These are phyloP conservation scores for Xyrichtys novacula DNA, from an alignment of 2,797 vertebrate species.

Conservation along the genomic window DNA sequence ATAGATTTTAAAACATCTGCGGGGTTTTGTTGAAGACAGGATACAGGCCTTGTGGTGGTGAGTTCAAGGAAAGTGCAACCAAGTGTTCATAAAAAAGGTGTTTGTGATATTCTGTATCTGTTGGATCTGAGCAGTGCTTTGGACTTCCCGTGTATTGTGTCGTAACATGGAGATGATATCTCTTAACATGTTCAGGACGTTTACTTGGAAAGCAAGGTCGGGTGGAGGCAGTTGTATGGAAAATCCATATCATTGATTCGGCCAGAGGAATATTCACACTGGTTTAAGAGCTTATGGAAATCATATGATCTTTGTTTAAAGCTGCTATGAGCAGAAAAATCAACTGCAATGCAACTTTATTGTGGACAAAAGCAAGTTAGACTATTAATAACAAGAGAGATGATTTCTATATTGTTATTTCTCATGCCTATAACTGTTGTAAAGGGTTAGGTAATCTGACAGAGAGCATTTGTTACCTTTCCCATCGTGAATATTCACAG, in stretches of 20 bases:
- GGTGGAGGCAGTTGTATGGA: not conserved
- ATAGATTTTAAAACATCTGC: constrained; percentile 33
- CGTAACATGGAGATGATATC: constrained; percentile 45
- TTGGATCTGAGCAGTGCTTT: constrained; percentile 15
- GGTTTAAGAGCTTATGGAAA: not conserved
- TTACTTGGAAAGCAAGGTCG: constrained; percentile 10
- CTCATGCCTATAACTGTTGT: too few relatives aligned
- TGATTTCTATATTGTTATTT: too few relatives aligned
- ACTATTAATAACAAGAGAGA: too few relatives aligned
- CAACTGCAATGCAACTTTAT: too few relatives aligned
- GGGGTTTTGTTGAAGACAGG: constrained; percentile 36
- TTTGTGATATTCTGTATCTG: constrained; percentile 37
- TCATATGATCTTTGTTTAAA: constrained; percentile 13
- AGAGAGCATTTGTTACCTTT: too few relatives aligned
- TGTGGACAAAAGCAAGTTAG: too few relatives aligned
- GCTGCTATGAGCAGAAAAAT: too few relatives aligned
- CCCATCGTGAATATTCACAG: too few relatives aligned
- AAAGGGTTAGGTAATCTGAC: too few relatives aligned
- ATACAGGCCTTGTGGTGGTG: constrained; percentile 34
- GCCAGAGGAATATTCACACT: constrained; percentile 8
- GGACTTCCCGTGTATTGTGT: constrained; percentile 24
- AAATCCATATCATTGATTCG: not conserved
- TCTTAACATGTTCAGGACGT: constrained; percentile 9
- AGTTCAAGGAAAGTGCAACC: constrained; percentile 65
- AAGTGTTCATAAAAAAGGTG: constrained; percentile 42